A percentile compares a stretch with the other conserved stretches of the same genome.
phyloP scores from a whole-genome alignment of 2,888 invertebrate species.

The Hirtodrosophila histrioides region DNA sequence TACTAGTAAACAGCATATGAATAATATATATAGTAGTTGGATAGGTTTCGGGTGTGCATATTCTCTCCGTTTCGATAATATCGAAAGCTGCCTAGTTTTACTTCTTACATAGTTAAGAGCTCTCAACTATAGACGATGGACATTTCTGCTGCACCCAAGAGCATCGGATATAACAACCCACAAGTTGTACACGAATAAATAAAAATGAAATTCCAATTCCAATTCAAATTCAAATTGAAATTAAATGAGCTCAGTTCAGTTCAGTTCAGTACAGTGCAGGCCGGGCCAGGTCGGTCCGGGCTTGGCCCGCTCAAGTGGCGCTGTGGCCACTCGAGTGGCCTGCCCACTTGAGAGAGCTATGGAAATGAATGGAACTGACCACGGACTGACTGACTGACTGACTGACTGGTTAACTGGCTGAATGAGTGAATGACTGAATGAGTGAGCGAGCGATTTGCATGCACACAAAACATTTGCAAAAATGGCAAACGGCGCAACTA shows the following conservation, averaged over 20 bases:
- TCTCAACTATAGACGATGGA: no score
- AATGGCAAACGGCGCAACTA: slow-evolving; percentile 50
- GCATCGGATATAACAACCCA: background rate
- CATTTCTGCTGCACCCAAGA: no score
- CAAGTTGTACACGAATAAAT: slow-evolving; percentile 17
- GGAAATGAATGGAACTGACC: slow-evolving; percentile 72
- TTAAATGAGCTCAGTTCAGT: slow-evolving; percentile 53
- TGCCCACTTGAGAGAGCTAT: slow-evolving; percentile 65
- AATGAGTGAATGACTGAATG: slow-evolving; percentile 23
- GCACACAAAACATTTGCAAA: slow-evolving; percentile 73
- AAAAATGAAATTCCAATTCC: slow-evolving; percentile 39
- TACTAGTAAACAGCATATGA: no score
- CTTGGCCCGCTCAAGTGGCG: slow-evolving; percentile 56
- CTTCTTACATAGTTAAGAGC: no score
- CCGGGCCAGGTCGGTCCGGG: slow-evolving; percentile 28
- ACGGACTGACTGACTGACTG: slow-evolving; percentile 32
- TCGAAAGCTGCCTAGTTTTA: no score
- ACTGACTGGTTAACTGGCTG: slow-evolving; percentile 21
- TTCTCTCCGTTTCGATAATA: no score
- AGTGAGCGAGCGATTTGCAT: slow-evolving; percentile 65
- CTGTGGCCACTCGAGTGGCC: slow-evolving; percentile 63
- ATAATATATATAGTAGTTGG: no score
- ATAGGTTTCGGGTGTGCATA: no score
- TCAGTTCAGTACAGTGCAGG: slow-evolving; percentile 36
- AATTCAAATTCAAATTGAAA: slow-evolving; percentile 58